phyloP scores from a whole-genome alignment of 2,113 vertebrate species.

The mouse (Mus musculus) region GRCm39 chr9:76167001-76167500 shows the following conservation, averaged over 20 bases:
- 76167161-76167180: neutral
- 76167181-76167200: neutral
- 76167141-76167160: neutral
- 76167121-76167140: constrained; percentile 75
- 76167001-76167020: constrained; percentile 97
- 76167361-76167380: neutral
- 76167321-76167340: neutral
- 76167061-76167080: constrained; percentile 98
- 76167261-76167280: neutral
- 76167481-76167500: neutral
- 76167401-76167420: neutral
- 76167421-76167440: neutral
- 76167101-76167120: constrained; percentile 95
- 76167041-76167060: constrained; percentile 97
- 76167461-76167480: neutral
- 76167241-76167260: neutral
- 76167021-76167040: constrained; percentile 97
- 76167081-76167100: constrained; percentile 99
- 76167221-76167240: neutral
- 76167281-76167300: neutral
- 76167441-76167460: neutral
- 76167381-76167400: neutral
- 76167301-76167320: neutral
- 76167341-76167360: neutral
- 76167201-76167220: neutral